Percentiles rank a stretch among this genome's conserved stretches.
These are phyloP conservation scores for Campoletis raptor DNA, from an alignment of 2,888 invertebrate species.

Conservation along the genomic window DNA sequence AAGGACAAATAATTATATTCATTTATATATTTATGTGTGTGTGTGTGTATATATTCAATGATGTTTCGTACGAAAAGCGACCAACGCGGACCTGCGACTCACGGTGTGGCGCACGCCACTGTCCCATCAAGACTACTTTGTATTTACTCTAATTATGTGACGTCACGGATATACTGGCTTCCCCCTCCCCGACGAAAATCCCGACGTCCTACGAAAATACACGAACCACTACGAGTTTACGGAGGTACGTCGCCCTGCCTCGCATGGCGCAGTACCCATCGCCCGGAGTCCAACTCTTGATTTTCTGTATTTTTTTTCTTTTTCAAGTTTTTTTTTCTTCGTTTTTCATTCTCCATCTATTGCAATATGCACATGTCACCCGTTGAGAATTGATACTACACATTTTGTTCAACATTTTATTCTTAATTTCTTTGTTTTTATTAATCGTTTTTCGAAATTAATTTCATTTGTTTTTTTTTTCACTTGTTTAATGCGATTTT, in stretches of 20 bases:
- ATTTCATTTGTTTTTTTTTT: background rate
- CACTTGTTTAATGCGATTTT: background rate
- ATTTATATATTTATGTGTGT: conserved; percentile 54
- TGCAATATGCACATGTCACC: conserved; percentile 16
- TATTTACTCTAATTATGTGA: conserved; percentile 90
- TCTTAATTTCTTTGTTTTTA: background rate
- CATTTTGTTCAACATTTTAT: background rate
- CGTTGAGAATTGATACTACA: conserved; percentile 25
- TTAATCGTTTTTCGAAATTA: background rate
- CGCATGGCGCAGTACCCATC: conserved; percentile 74
- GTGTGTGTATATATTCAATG: conserved; percentile 53
- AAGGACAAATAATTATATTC: conserved; percentile 16
- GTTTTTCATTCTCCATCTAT: conserved; percentile 56
- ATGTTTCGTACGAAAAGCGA: conserved; percentile 68
- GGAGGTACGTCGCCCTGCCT: conserved; percentile 68
- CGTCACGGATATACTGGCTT: conserved; percentile 86
- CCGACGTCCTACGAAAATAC: conserved; percentile 71
- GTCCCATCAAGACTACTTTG: conserved; percentile 89
- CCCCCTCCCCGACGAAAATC: conserved; percentile 74
- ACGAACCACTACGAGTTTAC: conserved; percentile 72
- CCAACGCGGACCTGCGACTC: conserved; percentile 83
- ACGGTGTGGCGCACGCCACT: conserved; percentile 87
- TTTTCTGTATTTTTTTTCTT: background rate
- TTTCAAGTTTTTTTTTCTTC: conserved; percentile 6
- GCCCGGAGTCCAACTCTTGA: conserved; percentile 22